Percentiles rank a stretch among this genome's conserved stretches.
phyloP scores from a whole-genome alignment of 2,888 invertebrate genomes.

The Sinodicranocentrus sp. region DNA sequence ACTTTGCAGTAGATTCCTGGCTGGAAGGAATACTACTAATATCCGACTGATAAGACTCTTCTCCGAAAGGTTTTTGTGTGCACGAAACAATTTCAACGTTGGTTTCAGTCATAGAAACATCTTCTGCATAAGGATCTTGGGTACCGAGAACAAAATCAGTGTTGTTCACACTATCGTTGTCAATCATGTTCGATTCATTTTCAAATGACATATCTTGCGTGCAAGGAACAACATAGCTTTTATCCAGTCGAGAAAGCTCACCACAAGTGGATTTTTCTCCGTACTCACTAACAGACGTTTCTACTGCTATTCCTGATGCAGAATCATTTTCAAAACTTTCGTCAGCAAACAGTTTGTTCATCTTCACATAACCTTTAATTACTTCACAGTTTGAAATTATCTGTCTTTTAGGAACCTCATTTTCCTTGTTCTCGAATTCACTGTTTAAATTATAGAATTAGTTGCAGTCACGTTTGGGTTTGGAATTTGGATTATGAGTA shows the following conservation, averaged over 20 bases:
- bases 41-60: background rate
- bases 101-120: background rate
- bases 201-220: background rate
- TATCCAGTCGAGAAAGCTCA: background rate
- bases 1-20: conserved; percentile 24
- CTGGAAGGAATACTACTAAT: conserved; percentile 31
- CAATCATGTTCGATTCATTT: background rate
- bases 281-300: too few species aligned
- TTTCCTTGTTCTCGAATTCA: too few species aligned
- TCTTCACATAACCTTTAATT: too few species aligned
- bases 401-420: too few species aligned
- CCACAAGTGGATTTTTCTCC: too few species aligned
- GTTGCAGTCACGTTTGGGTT: too few species aligned
- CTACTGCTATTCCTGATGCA: too few species aligned
- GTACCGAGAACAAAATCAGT: conserved; percentile 17
- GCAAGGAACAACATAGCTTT: background rate
- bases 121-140: background rate
- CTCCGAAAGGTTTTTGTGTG: background rate
- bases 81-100: conserved; percentile 18
- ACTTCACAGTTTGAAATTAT: too few species aligned
- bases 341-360: too few species aligned
- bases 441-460: too few species aligned
- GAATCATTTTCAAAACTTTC: too few species aligned
- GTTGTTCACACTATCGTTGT: background rate
- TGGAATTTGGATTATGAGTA: too few species aligned